Base-by-base conservation (phyloP, 2,888 invertebrate genomes). In the Agrypnus murinus region DNA sequence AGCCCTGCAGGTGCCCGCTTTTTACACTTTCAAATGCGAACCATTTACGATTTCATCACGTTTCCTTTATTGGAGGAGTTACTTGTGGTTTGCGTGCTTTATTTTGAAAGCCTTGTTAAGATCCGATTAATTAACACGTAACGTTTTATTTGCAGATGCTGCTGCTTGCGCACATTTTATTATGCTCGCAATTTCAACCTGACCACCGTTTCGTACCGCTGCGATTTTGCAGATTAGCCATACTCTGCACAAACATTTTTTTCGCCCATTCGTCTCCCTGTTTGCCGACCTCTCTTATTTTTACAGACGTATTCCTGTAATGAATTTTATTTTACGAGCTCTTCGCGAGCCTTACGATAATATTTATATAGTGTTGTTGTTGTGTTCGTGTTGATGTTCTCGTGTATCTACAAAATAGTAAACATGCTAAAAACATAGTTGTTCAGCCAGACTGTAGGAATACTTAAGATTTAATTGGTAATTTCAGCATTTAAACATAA, bases 1-100 rank as follows among this genome's bases (percentile, higher is more conserved):
- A 77, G 74, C 73, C 75, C 76, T 74, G 74, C 77, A 77, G 77
- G 77, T 77, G 77, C 74, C 74, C 73, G 73, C 74, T 75, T 77
- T 77, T 77, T 76, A 74, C 76, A 75, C 76, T 72, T 77, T 77
- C 75, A 75, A 76, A 75, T 72, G 74, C 74, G 68, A 76, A 74
- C 74, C 73, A 69, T 75, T 77, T 75, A 72, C 72, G 72, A 74
- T 72, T 76, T 74, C 72, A 74, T 74, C 72, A 72, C 73, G 76
- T 69, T 74, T 71, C 71, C 71, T 73, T 75, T 75, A 72, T 68
- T 73, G 69, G 73, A 65, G 69, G 71, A 67, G 69, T 66, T 72
- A 60, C 62, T 68, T 69, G 73, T 59, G 60, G 71, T 68, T 68
- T 65, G 71, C 71, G 62, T 73, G 69, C 65, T 67, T 73, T 73